phyloP scores from a whole-genome alignment of 2,797 vertebrate genomes.

The Danio aesculapii region DNA sequence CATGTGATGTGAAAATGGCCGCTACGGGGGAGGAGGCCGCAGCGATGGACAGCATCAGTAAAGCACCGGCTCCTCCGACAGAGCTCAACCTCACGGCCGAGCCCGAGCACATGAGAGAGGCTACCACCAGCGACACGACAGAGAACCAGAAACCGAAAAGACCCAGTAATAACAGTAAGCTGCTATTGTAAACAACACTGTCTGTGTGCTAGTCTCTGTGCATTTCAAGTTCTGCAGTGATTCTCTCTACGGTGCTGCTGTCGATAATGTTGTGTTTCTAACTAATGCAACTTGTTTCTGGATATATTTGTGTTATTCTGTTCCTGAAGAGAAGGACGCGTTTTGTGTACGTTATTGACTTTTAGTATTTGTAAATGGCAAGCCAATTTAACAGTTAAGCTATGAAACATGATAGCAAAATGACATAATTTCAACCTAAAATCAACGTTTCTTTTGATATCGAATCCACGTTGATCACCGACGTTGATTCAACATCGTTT shows the following conservation, averaged over 20 bases:
- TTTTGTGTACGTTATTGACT: background rate
- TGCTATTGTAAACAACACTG: background rate
- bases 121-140: conserved; percentile 43
- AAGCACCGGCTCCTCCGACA: conserved; percentile 61
- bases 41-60: conserved; percentile 77
- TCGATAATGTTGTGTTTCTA: background rate
- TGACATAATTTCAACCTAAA: too few relatives aligned
- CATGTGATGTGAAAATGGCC: conserved; percentile 82
- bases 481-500: too few relatives aligned
- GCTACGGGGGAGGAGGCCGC: conserved; percentile 77
- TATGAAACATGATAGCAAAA: too few relatives aligned
- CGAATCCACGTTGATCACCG: too few relatives aligned
- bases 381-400: too few relatives aligned
- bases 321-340: background rate
- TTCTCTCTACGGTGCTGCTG: background rate
- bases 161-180: conserved; percentile 72
- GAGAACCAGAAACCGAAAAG: conserved; percentile 70
- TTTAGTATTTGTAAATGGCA: too few relatives aligned
- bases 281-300: background rate
- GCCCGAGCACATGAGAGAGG: background rate
- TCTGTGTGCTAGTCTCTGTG: conserved; percentile 11
- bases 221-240: background rate
- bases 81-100: conserved; percentile 51
- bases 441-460: too few relatives aligned
- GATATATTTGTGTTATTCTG: background rate